Evolutionary conservation across 2,797 vertebrate species (phyloP).

Genomic region (Silurus aristotelis): DNA sequence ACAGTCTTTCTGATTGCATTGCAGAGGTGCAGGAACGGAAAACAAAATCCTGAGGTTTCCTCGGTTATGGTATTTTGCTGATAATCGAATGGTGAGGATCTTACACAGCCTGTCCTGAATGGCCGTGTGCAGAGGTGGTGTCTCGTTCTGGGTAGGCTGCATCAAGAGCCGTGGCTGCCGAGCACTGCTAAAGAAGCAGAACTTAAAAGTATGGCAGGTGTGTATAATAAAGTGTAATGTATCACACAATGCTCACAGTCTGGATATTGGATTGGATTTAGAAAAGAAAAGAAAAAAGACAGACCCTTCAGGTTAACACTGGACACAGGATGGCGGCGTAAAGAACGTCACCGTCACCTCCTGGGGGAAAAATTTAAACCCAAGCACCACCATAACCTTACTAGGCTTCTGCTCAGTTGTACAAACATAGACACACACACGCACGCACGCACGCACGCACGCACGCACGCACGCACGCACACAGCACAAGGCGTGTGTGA

Average conservation of each 20-base stretch:
- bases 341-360: neutral
- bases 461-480: no score
- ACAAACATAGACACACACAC: no score
- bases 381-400: no score
- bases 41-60: constrained; percentile 20
- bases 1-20: neutral
- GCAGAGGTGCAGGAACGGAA: constrained; percentile 8
- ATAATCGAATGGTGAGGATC: constrained; percentile 49
- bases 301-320: neutral
- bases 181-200: constrained; percentile 59
- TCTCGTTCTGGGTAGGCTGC: constrained; percentile 74
- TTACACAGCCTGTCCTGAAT: constrained; percentile 68
- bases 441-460: no score
- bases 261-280: neutral
- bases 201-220: constrained; percentile 70
- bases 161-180: constrained; percentile 66
- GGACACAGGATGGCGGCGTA: neutral
- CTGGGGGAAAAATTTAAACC: no score
- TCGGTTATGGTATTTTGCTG: constrained; percentile 60
- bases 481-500: no score
- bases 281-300: neutral
- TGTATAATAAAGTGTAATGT: no score
- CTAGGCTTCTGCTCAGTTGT: no score
- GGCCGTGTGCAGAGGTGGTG: constrained; percentile 76
- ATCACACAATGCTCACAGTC: no score